phyloP scores from a whole-genome alignment of 2,888 invertebrate species.

The Macroteleia sp. region DNA sequence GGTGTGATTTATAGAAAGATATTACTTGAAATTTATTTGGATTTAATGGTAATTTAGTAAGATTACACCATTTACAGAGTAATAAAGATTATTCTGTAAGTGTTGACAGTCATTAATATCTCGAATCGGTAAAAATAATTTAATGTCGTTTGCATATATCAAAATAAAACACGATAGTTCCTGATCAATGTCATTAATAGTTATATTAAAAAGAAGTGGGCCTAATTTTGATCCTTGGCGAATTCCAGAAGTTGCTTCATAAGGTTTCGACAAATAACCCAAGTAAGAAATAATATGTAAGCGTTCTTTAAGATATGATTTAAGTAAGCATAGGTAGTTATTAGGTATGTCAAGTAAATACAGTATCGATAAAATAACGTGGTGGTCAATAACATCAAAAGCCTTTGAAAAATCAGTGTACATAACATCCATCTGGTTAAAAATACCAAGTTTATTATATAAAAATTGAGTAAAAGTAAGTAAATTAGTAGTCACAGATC shows the following conservation, averaged over 20 bases:
- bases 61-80: too few species aligned
- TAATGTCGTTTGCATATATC: neutral
- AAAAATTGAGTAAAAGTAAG: neutral
- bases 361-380: neutral
- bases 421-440: constrained; percentile 4
- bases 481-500: neutral
- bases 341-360: neutral
- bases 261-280: neutral
- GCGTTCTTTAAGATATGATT: neutral
- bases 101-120: neutral
- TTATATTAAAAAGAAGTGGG: constrained; percentile 1
- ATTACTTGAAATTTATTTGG: too few species aligned
- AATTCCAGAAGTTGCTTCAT: neutral
- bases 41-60: too few species aligned
- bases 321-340: neutral
- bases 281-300: neutral
- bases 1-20: too few species aligned
- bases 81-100: neutral
- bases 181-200: neutral
- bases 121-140: neutral
- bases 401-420: constrained; percentile 13
- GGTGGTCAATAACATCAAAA: neutral
- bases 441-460: neutral
- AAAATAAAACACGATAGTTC: neutral
- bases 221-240: constrained; percentile 2